These are phyloP conservation scores for Watsonalla binaria DNA, from an alignment of 2,888 invertebrate genomes.

Conservation along the genomic window DNA sequence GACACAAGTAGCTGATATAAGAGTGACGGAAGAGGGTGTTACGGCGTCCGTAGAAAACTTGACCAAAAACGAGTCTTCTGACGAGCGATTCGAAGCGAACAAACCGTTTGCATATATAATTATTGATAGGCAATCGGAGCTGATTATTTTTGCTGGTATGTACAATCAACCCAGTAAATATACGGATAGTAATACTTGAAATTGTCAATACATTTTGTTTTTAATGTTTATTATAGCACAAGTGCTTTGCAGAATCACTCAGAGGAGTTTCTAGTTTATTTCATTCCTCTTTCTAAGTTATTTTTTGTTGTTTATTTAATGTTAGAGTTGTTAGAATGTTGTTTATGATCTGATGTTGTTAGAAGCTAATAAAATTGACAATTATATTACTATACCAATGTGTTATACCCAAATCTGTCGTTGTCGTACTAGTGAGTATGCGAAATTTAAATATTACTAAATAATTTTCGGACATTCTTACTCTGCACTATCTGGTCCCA, in stretches of 20 bases:
- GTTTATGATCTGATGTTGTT: too few species aligned
- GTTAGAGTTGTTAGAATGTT: too few species aligned
- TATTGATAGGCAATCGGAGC: slow-evolving; percentile 45
- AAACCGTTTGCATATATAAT: slow-evolving; percentile 52
- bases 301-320: too few species aligned
- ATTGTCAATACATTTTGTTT: neutral
- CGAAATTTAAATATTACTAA: too few species aligned
- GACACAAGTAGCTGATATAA: slow-evolving; percentile 44
- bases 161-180: slow-evolving; percentile 40
- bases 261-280: too few species aligned
- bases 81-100: slow-evolving; percentile 38
- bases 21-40: slow-evolving; percentile 47
- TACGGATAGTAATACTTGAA: slow-evolving; percentile 15
- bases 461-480: too few species aligned
- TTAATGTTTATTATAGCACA: neutral
- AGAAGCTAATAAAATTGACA: too few species aligned
- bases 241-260: neutral
- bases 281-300: too few species aligned
- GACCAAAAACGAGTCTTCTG: slow-evolving; percentile 18
- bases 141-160: slow-evolving; percentile 53
- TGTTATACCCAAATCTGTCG: too few species aligned
- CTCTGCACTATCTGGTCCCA: too few species aligned
- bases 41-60: slow-evolving; percentile 22
- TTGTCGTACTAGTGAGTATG: too few species aligned
- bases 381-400: too few species aligned